These are phyloP conservation scores for Oscarella lobularis DNA, from an alignment of 37 sponge, comb jelly and placozoan genomes.

Conservation along the genomic window DNA sequence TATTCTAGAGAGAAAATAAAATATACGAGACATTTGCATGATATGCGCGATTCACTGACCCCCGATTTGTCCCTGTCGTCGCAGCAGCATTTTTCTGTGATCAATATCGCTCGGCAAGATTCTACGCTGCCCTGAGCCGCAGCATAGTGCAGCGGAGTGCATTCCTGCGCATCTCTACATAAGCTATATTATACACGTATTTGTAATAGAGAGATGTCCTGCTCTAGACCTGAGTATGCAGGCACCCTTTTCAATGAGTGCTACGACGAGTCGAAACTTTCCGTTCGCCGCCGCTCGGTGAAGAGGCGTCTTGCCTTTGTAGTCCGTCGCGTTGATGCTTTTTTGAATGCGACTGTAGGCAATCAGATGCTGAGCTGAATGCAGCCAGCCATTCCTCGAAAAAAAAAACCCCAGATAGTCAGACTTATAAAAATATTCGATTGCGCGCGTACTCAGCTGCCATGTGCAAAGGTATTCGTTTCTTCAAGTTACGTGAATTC, in stretches of 20 bases:
- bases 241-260: neutral
- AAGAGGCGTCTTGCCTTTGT: neutral
- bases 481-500: neutral
- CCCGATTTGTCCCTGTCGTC: neutral
- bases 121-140: neutral
- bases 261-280: neutral
- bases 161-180: neutral
- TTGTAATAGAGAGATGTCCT: too few species aligned
- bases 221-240: too few species aligned
- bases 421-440: too few species aligned
- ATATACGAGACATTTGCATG: neutral
- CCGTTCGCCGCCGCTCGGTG: neutral
- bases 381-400: neutral
- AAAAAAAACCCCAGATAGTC: neutral
- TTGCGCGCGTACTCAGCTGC: slow-evolving; percentile 3
- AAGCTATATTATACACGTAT: too few species aligned
- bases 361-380: neutral
- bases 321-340: neutral
- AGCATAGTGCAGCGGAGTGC: neutral
- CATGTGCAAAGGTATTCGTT: neutral
- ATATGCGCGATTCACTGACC: neutral
- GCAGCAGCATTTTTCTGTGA: neutral
- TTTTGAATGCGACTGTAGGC: neutral
- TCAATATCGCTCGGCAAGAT: neutral
- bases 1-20: slow-evolving; percentile 3